phyloP scores from a whole-genome alignment of 1,140 invertebrate species.

The Euglossa dilemma region DNA sequence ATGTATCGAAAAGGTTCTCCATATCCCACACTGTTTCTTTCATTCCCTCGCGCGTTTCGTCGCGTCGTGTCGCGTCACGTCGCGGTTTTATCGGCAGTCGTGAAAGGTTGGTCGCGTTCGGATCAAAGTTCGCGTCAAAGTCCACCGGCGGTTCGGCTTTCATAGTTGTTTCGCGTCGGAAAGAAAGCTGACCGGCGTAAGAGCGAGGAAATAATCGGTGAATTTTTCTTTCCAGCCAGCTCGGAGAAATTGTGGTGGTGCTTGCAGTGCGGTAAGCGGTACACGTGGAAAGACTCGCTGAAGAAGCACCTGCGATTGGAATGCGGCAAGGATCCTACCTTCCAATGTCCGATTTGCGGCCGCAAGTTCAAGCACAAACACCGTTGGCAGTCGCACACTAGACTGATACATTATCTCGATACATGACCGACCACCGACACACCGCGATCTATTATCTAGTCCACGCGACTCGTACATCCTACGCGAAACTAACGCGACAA shows the following conservation, averaged over 20 bases:
- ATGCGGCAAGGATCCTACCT: slow-evolving; percentile 83
- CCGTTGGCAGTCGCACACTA: slow-evolving; percentile 78
- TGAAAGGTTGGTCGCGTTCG: too few relatives aligned
- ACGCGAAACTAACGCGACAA: too few relatives aligned
- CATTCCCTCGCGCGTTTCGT: background rate
- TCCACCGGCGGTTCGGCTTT: too few relatives aligned
- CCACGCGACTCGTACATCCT: background rate
- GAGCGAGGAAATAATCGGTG: slow-evolving; percentile 1
- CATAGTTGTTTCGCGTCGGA: too few relatives aligned
- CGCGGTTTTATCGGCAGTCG: too few relatives aligned
- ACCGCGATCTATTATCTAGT: slow-evolving; percentile 4
- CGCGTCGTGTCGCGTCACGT: too few relatives aligned
- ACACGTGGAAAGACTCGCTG: slow-evolving; percentile 81
- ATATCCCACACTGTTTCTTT: background rate
- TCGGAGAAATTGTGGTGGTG: slow-evolving; percentile 72
- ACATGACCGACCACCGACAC: slow-evolving; percentile 41
- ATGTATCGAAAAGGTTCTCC: too few relatives aligned
- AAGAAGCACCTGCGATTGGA: slow-evolving; percentile 83
- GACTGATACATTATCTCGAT: slow-evolving; percentile 72
- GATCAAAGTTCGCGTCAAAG: slow-evolving; percentile 8
- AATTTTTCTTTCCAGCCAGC: slow-evolving; percentile 50
- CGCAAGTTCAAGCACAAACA: slow-evolving; percentile 83
- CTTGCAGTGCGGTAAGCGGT: slow-evolving; percentile 78
- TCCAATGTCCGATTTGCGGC: slow-evolving; percentile 82
- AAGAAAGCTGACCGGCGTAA: background rate